A percentile compares a stretch with the other conserved stretches of the same genome.
These are phyloP conservation scores for Probaryconus sp. DNA, from an alignment of 1,140 invertebrate species.

Conservation along the genomic window DNA sequence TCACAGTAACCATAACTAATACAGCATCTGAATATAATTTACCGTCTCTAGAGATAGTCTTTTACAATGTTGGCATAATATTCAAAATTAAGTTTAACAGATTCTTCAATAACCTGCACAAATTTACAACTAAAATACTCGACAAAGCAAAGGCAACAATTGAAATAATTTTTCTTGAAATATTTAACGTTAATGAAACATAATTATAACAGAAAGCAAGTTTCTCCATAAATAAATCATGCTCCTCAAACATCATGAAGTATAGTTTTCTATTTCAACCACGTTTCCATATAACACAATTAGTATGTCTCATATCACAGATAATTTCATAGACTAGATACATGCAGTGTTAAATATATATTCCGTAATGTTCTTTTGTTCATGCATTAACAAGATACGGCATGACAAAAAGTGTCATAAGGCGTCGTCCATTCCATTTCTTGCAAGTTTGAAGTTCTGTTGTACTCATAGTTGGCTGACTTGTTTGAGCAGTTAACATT, in stretches of 20 bases:
- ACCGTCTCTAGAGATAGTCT: constrained; percentile 10
- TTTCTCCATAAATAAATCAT: no score
- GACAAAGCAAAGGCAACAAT: no score
- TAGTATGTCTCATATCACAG: constrained; percentile 14
- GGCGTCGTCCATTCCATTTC: constrained; percentile 36
- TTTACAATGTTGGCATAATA: no score
- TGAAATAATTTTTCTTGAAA: no score
- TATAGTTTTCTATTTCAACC: no score
- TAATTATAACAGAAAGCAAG: no score
- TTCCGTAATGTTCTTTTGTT: constrained; percentile 34
- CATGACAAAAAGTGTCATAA: constrained; percentile 46
- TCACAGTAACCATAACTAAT: constrained; percentile 26
- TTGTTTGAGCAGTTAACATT: constrained; percentile 61
- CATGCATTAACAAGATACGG: constrained; percentile 19
- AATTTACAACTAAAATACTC: no score
- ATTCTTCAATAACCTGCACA: no score
- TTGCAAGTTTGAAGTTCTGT: constrained; percentile 54
- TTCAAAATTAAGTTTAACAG: no score
- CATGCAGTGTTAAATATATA: constrained; percentile 29
- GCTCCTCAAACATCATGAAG: no score
- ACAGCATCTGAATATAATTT: not conserved
- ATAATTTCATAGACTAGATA: constrained; percentile 32
- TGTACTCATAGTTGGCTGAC: constrained; percentile 60
- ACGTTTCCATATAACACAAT: constrained; percentile 22
- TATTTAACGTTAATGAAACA: no score